Conservation (phyloP, 2,113 vertebrate species). For the Pseudorhombus dupliciocellatus region DNA sequence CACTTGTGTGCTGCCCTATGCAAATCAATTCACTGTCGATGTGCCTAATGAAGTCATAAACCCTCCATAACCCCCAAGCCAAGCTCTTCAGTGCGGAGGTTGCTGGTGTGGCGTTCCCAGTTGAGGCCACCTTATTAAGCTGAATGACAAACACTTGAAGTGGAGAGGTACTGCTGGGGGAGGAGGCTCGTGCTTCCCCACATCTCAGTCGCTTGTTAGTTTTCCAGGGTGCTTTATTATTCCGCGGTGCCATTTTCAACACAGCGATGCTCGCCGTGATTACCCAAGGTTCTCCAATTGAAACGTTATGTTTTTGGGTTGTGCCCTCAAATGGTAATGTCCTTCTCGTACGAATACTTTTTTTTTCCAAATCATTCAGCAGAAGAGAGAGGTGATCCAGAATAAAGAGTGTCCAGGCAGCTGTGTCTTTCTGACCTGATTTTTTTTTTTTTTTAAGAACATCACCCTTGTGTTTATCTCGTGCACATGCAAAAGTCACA, state of each 20-base stretch:
- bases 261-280: not conserved
- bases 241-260: constrained; percentile 14
- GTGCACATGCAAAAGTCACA: not conserved
- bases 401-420: not conserved
- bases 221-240: constrained; percentile 46
- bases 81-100: constrained; percentile 44
- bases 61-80: constrained; percentile 45
- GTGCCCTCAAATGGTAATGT: not conserved
- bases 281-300: not conserved
- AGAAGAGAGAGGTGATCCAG: not conserved
- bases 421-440: not conserved
- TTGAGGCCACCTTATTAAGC: constrained; percentile 65
- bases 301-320: not conserved
- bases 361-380: not conserved
- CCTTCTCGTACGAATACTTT: not conserved
- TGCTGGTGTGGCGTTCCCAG: constrained; percentile 52
- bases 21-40: constrained; percentile 41
- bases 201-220: constrained; percentile 59
- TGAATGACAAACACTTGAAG: constrained; percentile 67
- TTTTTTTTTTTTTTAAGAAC: not conserved
- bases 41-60: constrained; percentile 46
- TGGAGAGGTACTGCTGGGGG: constrained; percentile 47
- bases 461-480: not conserved
- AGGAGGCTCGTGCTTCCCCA: constrained; percentile 39
- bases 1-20: constrained; percentile 19